phyloP scores from a whole-genome alignment of 2,797 vertebrate species.

The Enoplosus armatus region DNA sequence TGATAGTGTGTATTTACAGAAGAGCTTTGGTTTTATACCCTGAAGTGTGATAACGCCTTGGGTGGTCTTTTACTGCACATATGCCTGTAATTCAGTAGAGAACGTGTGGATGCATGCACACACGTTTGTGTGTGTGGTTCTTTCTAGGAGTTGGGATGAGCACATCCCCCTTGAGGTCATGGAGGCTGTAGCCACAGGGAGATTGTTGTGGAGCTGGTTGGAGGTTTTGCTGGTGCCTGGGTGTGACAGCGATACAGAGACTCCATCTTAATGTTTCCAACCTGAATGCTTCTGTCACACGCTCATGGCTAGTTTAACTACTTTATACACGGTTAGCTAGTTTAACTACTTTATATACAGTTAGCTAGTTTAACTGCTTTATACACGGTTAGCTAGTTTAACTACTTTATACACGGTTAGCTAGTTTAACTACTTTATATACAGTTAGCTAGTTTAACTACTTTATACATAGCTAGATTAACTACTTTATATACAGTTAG shows the following conservation, averaged over 20 bases:
- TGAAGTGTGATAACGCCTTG: not conserved
- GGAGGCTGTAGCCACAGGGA: not conserved
- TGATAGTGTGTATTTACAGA: not conserved
- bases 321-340: no score
- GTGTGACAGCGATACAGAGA: slow-evolving; percentile 14
- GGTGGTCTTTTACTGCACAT: slow-evolving; percentile 7
- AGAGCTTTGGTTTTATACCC: not conserved
- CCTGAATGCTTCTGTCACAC: not conserved
- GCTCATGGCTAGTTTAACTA: no score
- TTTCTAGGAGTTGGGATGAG: not conserved
- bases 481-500: no score
- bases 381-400: no score
- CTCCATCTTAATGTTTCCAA: slow-evolving; percentile 8
- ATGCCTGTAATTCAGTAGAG: not conserved
- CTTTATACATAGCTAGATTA: no score
- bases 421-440: no score
- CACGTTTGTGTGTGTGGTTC: not conserved
- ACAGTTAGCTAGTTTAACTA: no score
- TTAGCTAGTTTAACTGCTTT: no score
- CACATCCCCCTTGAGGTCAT: not conserved
- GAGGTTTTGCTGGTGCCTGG: slow-evolving; percentile 34
- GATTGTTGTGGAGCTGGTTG: slow-evolving; percentile 34
- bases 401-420: no score
- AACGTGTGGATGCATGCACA: not conserved
- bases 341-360: no score